A percentile compares a stretch with the other conserved stretches of the same genome.
Evolutionary conservation across 2,113 vertebrate species (phyloP).

Genomic region (Nansenia antarctica): DNA sequence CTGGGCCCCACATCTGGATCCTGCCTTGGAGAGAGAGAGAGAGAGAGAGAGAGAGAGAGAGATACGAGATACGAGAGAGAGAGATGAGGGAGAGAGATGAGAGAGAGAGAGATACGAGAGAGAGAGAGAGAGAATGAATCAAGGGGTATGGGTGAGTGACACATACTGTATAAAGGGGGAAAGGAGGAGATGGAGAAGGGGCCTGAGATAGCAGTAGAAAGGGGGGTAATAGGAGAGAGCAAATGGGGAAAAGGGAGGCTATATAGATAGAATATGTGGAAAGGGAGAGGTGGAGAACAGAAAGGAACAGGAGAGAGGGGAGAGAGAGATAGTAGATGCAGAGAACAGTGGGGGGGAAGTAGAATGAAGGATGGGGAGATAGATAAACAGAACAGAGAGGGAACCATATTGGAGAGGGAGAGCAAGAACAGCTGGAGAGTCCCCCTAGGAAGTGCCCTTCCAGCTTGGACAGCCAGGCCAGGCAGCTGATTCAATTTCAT

Average conservation of each 20-base stretch:
- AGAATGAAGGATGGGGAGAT: not conserved
- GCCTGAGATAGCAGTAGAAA: no score
- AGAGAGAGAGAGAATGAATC: conserved; percentile 4
- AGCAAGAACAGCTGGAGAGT: conserved; percentile 34
- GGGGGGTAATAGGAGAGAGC: not conserved
- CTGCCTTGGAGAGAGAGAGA: not conserved
- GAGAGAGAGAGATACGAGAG: not conserved
- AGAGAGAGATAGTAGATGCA: not conserved
- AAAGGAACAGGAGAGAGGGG: conserved; percentile 1
- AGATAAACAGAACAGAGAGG: not conserved
- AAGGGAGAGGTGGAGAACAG: not conserved
- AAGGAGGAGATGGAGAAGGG: not conserved
- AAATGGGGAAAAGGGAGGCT: not conserved
- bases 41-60: not conserved
- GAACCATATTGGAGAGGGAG: not conserved
- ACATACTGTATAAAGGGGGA: no score
- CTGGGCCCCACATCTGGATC: conserved; percentile 21
- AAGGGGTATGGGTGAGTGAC: no score
- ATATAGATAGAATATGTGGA: not conserved
- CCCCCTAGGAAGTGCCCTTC: conserved; percentile 26
- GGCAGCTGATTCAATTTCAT: conserved; percentile 61
- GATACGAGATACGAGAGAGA: no score
- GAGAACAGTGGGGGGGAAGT: not conserved
- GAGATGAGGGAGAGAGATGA: not conserved
- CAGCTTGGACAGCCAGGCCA: conserved; percentile 5